phyloP scores from a whole-genome alignment of 1,140 invertebrate genomes.

The Atta texana region DNA sequence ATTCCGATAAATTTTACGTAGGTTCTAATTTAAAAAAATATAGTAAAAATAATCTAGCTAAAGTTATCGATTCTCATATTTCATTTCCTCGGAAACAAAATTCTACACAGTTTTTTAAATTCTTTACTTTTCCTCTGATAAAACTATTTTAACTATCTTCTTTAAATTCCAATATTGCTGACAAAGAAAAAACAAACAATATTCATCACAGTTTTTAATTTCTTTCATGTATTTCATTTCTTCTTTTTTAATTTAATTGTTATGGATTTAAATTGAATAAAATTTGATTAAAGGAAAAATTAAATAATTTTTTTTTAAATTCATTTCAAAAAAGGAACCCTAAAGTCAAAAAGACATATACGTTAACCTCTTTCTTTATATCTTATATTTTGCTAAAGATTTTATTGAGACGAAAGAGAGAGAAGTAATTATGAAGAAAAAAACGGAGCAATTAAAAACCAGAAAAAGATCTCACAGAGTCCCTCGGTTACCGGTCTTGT shows the following conservation, averaged over 20 bases:
- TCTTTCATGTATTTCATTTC: background rate
- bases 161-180: background rate
- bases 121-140: background rate
- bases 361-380: background rate
- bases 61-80: background rate
- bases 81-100: background rate
- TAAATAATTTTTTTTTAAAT: background rate
- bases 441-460: background rate
- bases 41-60: background rate
- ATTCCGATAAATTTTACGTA: background rate
- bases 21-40: background rate
- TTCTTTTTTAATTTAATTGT: background rate
- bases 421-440: background rate
- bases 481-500: slow-evolving; percentile 82
- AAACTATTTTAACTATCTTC: too few species aligned
- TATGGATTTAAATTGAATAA: background rate
- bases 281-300: background rate
- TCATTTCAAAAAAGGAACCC: background rate
- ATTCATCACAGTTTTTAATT: background rate
- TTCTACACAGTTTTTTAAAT: background rate
- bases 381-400: background rate
- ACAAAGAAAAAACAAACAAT: background rate
- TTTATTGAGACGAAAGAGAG: background rate
- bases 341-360: background rate
- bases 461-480: slow-evolving; percentile 40